phyloP scores from a whole-genome alignment of 2,797 vertebrate genomes.

The Microhierax caerulescens region DNA sequence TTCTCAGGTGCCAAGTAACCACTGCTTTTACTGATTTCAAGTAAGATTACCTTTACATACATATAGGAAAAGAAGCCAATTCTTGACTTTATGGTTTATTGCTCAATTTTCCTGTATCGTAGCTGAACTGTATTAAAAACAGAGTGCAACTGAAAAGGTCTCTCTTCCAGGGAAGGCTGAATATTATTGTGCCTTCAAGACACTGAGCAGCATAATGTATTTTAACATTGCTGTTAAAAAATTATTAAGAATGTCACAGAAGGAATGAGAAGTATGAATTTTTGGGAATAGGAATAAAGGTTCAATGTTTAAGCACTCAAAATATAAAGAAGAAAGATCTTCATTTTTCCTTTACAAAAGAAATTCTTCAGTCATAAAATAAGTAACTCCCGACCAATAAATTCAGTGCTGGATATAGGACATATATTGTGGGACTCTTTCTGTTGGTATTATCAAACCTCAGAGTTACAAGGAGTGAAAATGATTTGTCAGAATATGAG shows the following conservation, averaged over 20 bases:
- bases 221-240: not conserved
- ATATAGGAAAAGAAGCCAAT: not conserved
- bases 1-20: not conserved
- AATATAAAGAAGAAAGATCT: not conserved
- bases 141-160: not conserved
- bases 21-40: not conserved
- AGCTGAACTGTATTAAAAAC: not conserved
- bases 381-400: rapidly evolving
- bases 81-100: not conserved
- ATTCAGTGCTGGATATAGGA: not conserved
- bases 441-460: not conserved
- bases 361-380: not conserved
- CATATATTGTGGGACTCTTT: not conserved
- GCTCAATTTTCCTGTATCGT: not conserved
- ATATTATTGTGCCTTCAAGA: not conserved
- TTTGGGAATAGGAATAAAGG: not conserved
- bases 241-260: not conserved
- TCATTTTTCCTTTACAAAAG: not conserved
- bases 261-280: not conserved
- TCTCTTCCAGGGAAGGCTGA: not conserved
- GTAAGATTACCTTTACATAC: not conserved
- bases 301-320: not conserved
- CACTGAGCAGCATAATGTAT: not conserved
- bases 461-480: not conserved
- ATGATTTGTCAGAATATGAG: not conserved